Conservation (phyloP, 2,113 vertebrate species). For the Lucifuga dentata region DNA sequence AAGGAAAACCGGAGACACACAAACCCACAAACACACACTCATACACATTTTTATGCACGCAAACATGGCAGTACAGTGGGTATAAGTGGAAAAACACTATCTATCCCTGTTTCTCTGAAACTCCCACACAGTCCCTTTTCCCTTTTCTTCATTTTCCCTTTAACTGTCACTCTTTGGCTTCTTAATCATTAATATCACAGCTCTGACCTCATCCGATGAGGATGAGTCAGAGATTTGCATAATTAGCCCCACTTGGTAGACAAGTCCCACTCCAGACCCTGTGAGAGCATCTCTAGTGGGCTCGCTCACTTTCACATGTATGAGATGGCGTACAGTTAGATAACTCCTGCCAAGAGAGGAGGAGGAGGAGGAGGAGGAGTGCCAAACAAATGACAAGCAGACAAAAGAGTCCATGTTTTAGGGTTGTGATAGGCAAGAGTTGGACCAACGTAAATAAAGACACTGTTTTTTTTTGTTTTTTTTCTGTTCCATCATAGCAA, state of each 20-base stretch:
- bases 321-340: constrained; percentile 46
- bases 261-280: constrained; percentile 70
- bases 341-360: constrained; percentile 34
- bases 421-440: constrained; percentile 29
- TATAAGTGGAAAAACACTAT: background rate
- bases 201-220: constrained; percentile 68
- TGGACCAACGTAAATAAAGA: constrained; percentile 21
- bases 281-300: constrained; percentile 64
- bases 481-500: too few relatives aligned
- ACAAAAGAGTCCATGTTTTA: constrained; percentile 21
- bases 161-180: constrained; percentile 42
- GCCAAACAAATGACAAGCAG: constrained; percentile 20
- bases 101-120: constrained; percentile 21
- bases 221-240: constrained; percentile 75
- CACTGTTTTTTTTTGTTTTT: too few relatives aligned
- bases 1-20: constrained; percentile 5
- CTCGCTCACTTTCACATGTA: constrained; percentile 55
- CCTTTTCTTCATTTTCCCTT: background rate
- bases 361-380: constrained; percentile 25
- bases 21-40: background rate
- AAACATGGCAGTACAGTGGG: background rate
- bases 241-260: constrained; percentile 72
- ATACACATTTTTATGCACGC: constrained; percentile 7
- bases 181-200: constrained; percentile 69
- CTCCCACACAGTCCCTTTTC: constrained; percentile 9